Evolutionary conservation across 2,888 invertebrate genomes (phyloP).

Genomic region (Ichneumoninae sp.): DNA sequence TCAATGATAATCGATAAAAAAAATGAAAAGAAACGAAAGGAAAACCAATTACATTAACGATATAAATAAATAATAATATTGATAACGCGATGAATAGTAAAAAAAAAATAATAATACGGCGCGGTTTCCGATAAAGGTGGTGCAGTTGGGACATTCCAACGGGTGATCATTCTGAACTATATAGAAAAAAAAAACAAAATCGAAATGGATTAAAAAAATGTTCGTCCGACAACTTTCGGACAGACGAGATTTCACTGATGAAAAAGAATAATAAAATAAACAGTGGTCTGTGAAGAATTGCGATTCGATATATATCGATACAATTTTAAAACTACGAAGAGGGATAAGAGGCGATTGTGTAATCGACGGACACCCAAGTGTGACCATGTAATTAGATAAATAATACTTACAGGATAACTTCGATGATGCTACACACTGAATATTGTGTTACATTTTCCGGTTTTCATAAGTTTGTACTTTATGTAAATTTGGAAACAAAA

Average conservation of each 20-base stretch:
- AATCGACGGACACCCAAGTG: slow-evolving; percentile 81
- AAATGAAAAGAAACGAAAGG: not conserved
- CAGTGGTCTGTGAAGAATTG: slow-evolving; percentile 29
- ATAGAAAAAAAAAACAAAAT: slow-evolving; percentile 25
- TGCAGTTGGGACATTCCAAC: slow-evolving; percentile 77
- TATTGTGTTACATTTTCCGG: slow-evolving; percentile 82
- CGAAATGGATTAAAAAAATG: slow-evolving; percentile 32
- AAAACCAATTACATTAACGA: slow-evolving; percentile 69
- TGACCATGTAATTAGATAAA: slow-evolving; percentile 81
- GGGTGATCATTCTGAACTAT: slow-evolving; percentile 65
- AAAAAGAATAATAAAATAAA: slow-evolving; percentile 3
- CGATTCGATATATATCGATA: slow-evolving; percentile 46
- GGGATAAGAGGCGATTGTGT: slow-evolving; percentile 71
- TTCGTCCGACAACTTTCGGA: slow-evolving; percentile 21
- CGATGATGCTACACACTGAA: slow-evolving; percentile 76
- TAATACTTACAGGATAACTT: slow-evolving; percentile 77
- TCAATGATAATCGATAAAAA: slow-evolving; percentile 55
- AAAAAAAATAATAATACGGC: slow-evolving; percentile 32
- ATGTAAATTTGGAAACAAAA: slow-evolving; percentile 82
- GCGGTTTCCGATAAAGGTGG: slow-evolving; percentile 67
- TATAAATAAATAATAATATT: slow-evolving; percentile 66
- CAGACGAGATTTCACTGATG: slow-evolving; percentile 3
- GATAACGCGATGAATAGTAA: slow-evolving; percentile 53
- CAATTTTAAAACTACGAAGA: slow-evolving; percentile 69
- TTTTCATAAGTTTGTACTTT: slow-evolving; percentile 84